Base-by-base conservation (phyloP, 2,888 invertebrate genomes). In the Unio pictorum region DNA sequence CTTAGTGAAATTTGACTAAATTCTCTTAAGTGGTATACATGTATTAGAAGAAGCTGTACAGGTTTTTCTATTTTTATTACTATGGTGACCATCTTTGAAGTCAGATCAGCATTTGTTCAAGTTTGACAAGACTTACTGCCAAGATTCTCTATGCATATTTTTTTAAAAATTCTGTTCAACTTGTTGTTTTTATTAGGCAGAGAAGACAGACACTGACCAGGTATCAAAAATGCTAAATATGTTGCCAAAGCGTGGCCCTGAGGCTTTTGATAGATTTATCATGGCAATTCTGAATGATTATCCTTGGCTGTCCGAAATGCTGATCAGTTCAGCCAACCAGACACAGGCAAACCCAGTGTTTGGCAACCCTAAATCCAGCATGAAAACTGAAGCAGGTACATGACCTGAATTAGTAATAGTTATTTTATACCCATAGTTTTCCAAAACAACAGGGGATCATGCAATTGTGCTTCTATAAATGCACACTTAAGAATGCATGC, bases 211-310 rank as follows among this genome's bases (percentile, higher is more conserved):
- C 11, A 69, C 73, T 23, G 81, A 84, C 1, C 73, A 80, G 64
- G 76, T 81, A 0, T 78, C 80, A 64, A 83, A 81, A 66, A 77
- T 85, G 80, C 65, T 85, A 26, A 75, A 79, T 45, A 68, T 84
- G 70, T 72, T 85, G 17, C 84, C 84, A 7, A 82, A 79, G 54
- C 65, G 85, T 63, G 85, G 85, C 1, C 85, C 85, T 0, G 76
- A 81, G 18, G 84, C 85, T 3, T 84, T 85, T 68, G 78, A 81
- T 34, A 61, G 57, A 23, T 85, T 85, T 67, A 64, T 84, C 5
- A 73, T 73, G 23, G 77, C 82, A 1, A 71, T 86, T 4, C 77
- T 80, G 61, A 72, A 70, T 17, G 78, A 79, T 57, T 81, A 84
- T 67, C 83, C 83, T 0, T 85, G 86, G 86, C 72, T 86, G 55